Percentiles rank a stretch among this genome's conserved stretches.
These are phyloP conservation scores for Nematolebias whitei DNA, from an alignment of 2,113 vertebrate species.

Conservation along the genomic window DNA sequence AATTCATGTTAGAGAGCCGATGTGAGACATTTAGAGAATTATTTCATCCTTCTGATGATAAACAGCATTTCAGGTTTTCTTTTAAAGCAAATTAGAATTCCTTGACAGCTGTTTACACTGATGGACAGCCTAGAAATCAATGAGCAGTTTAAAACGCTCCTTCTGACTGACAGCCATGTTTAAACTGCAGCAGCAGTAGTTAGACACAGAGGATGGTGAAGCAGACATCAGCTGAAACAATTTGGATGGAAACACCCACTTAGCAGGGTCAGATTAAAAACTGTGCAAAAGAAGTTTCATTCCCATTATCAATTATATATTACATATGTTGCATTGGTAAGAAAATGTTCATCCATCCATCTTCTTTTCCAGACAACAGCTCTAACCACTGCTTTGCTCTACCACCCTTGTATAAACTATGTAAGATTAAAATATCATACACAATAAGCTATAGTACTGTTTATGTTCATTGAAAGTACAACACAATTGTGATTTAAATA, in stretches of 20 bases:
- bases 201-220: background rate
- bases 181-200: conserved; percentile 14
- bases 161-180: conserved; percentile 21
- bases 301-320: too few relatives aligned
- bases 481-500: too few relatives aligned
- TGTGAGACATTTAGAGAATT: conserved; percentile 7
- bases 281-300: background rate
- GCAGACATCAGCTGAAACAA: background rate
- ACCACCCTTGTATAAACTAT: too few relatives aligned
- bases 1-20: background rate
- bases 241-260: background rate
- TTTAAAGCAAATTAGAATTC: conserved; percentile 12
- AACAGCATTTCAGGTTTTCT: conserved; percentile 17
- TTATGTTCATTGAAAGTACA: too few relatives aligned
- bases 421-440: too few relatives aligned
- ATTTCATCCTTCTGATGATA: conserved; percentile 28
- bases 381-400: too few relatives aligned
- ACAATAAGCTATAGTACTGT: too few relatives aligned
- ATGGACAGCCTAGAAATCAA: conserved; percentile 49
- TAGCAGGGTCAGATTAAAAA: background rate
- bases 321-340: too few relatives aligned
- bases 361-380: too few relatives aligned
- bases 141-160: conserved; percentile 17
- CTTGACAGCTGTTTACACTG: conserved; percentile 39
- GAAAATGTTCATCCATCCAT: too few relatives aligned